phyloP scores from a whole-genome alignment of 2,797 vertebrate species.

The Spinus olivaceus region DNA sequence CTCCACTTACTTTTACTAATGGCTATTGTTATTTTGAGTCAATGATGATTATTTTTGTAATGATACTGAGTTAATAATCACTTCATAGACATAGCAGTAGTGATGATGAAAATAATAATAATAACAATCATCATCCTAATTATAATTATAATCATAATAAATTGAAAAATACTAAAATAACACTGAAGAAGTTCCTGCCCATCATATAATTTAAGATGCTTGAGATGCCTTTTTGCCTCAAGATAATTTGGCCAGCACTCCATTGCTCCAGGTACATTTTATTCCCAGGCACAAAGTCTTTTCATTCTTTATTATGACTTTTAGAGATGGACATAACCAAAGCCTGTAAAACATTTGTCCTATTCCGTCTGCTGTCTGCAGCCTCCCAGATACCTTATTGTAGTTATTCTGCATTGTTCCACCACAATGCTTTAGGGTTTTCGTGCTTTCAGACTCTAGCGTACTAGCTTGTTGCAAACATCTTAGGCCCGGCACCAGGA shows the following conservation, averaged over 20 bases:
- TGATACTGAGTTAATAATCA: background rate
- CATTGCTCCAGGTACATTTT: background rate
- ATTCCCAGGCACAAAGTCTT: background rate
- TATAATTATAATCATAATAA: background rate
- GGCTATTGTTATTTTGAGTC: background rate
- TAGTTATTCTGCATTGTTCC: too few species aligned
- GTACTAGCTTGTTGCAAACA: fast-evolving
- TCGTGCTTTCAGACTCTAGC: background rate
- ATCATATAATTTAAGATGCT: background rate
- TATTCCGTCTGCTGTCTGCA: background rate
- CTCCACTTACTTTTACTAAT: background rate
- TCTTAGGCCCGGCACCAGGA: background rate
- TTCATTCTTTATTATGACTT: background rate
- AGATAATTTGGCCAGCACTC: background rate
- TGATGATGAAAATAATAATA: background rate
- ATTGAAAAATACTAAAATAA: background rate
- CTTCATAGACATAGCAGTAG: background rate
- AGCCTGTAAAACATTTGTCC: background rate
- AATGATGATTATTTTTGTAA: background rate
- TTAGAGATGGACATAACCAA: background rate
- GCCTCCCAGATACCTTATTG: background rate
- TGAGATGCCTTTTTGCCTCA: background rate
- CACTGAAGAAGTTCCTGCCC: background rate
- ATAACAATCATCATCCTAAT: background rate
- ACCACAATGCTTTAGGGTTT: fast-evolving